Base-by-base conservation (phyloP, 2,888 invertebrate genomes). In the Drosophila koepferae region DNA sequence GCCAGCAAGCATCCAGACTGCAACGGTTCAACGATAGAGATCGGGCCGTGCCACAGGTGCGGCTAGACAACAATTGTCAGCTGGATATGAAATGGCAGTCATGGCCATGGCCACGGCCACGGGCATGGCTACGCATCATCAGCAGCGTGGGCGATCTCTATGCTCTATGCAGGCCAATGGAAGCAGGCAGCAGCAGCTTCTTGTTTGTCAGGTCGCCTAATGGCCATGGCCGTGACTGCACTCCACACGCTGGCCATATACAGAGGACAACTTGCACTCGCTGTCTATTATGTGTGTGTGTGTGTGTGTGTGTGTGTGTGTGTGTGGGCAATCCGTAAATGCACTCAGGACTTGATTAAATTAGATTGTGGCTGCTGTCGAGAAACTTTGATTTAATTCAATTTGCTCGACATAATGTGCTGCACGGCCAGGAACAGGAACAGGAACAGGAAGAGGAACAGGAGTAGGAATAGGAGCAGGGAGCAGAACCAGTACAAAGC, bases 261-360 rank as follows among this genome's bases (percentile, higher is more conserved):
- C 23, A 61, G 34, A 23, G 41, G n/a, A 23, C 40, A 38, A 43
- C 44, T 58, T 65, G 40, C 36, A 48, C 10, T 16, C 38, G 10
- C 12, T 14, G 12, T n/a, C n/a, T 49, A n/a, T 40, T 28, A 3
- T 23, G 23, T 20, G 40, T 55, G 18, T 36, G 46, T 38, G 36
- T 38, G 38, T 60, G 40, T 20, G 36, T 20, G 40, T 55, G 18
- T 36, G 46, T 38, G 36, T 38, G 38, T 60, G 40, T 23, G 36
- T 48, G 59, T 38, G 65, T 31, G 28, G n/a, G 49, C 49, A 28
- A 14, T 46, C 31, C 2, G n/a, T n/a, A 51, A 63, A 63, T 63
- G 72, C 75, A 72, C 59, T 72, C 63, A 67, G 20, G 43, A 46
- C 48, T 68, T 68, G 68, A 75, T 78, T 61, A 53, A 67, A 78